Evolutionary conservation across 2,888 invertebrate species (phyloP), one percentile per base, ranked within the genome.

Genomic region (Campopleginae sp.): DNA sequence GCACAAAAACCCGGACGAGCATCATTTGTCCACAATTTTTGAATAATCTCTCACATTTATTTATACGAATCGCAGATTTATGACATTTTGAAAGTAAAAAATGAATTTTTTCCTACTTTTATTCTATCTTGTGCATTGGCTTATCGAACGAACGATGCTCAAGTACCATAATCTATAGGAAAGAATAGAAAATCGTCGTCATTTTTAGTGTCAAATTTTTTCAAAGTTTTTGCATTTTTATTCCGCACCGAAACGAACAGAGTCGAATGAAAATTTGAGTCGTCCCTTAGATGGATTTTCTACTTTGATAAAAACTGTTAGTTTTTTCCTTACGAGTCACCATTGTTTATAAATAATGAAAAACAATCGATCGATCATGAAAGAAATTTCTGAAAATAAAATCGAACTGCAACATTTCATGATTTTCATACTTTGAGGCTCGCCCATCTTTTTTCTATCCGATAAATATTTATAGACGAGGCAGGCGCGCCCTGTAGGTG

Each of bases 401-500:
- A 31, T 6, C 8, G 0, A 27, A 33, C 3, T 31, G 14, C 17
- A 14, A 44, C 23, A 66, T 6, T 17, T 44, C 27, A 17, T 0
- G 7, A 44, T 44, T 68, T 44, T 1, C 12, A 14, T 44, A 44
- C 5, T 42, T 23, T 7, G 1, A 27, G 12, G 23, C 54, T 54
- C 23, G n/a, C 27, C 14, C 17, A 44, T 44, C 19, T 42, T 44
- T 44, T 68, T 42, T 44, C 27, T 31, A 10, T 14, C 27, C 27
- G 48, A 54, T 31, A 23, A 14, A 42, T 61, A 54, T 19, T 38
- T 38, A 14, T 42, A 27, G 44, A 74, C 74, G n/a, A 68, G 65
- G 33, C 79, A 70, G 86, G 82, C 85, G 86, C 83, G 82, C 84
- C 84, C 84, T 82, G 68, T 82, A 82, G 76, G 78, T 79, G 44